These are phyloP conservation scores for Theocolax elegans DNA, from an alignment of 1,140 invertebrate genomes.

Conservation along the genomic window DNA sequence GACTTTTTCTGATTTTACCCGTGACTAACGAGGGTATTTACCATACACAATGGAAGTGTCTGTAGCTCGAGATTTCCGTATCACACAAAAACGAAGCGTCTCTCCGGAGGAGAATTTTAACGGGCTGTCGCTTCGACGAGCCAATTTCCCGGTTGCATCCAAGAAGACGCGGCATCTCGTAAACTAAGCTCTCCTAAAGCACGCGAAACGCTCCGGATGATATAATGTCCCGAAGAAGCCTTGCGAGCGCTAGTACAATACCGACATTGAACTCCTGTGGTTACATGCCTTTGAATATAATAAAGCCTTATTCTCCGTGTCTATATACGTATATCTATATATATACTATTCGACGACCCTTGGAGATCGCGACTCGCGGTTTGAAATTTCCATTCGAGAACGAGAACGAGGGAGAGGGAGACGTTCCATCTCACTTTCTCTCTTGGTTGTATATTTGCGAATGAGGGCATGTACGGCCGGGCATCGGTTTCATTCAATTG, in stretches of 20 bases:
- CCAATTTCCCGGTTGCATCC: neutral
- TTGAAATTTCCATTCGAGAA: too few species aligned
- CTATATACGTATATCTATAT: neutral
- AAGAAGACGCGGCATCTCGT: neutral
- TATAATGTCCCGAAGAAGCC: neutral
- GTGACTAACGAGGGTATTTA: too few species aligned
- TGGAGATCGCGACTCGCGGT: too few species aligned
- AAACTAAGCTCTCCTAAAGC: too few species aligned
- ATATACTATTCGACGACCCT: too few species aligned
- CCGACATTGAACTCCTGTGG: neutral
- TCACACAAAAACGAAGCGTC: too few species aligned
- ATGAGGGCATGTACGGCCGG: neutral
- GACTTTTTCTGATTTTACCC: too few species aligned
- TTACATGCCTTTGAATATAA: neutral
- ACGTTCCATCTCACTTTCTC: too few species aligned
- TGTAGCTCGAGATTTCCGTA: too few species aligned
- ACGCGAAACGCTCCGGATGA: neutral
- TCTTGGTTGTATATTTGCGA: neutral
- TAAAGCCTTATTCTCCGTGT: neutral
- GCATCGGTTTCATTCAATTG: slow-evolving; percentile 15
- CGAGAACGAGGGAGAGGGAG: too few species aligned
- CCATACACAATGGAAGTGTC: too few species aligned
- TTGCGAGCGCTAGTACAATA: neutral
- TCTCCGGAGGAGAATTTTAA: neutral
- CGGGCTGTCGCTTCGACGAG: neutral